Percentiles rank a stretch among this genome's conserved stretches.
Evolutionary conservation across 2,888 invertebrate genomes (phyloP).

Genomic region (Helobdella robusta): DNA sequence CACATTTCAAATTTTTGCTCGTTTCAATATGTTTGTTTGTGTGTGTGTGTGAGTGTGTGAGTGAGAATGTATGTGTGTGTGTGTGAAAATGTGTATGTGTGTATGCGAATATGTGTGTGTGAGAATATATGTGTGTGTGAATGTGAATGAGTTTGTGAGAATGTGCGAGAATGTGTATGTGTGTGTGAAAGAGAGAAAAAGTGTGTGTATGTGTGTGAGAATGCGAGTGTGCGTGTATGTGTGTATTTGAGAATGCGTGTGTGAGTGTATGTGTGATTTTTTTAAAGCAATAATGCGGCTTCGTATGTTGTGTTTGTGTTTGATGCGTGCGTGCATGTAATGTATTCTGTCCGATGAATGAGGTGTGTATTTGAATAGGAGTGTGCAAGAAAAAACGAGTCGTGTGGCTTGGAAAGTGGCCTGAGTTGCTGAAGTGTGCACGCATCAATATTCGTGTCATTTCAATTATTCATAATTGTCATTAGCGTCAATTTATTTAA

Average conservation of each 20-base stretch:
- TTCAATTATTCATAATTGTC: too few relatives aligned
- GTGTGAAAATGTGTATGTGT: neutral
- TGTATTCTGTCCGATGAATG: too few relatives aligned
- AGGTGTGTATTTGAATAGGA: too few relatives aligned
- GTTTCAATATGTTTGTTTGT: neutral
- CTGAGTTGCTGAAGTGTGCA: too few relatives aligned
- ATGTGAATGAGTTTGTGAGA: slow-evolving; percentile 6
- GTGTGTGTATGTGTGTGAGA: neutral
- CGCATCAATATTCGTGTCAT: too few relatives aligned
- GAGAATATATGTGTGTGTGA: neutral
- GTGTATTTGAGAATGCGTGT: neutral
- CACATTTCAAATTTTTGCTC: too few relatives aligned
- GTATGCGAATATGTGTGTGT: neutral
- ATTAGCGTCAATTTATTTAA: too few relatives aligned
- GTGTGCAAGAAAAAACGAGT: too few relatives aligned
- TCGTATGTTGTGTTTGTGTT: too few relatives aligned
- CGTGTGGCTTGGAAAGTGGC: too few relatives aligned
- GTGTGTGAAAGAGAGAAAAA: neutral
- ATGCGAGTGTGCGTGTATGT: slow-evolving; percentile 7
- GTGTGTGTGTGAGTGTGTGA: neutral
- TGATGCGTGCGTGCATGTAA: too few relatives aligned
- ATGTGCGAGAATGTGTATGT: neutral
- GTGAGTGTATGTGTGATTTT: neutral
- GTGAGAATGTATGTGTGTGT: neutral
- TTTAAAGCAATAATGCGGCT: neutral